A percentile compares a stretch with the other conserved stretches of the same genome.
These are phyloP conservation scores for Stichopus horrens DNA, from an alignment of 53 echinoderm and acorn worm species.

Conservation along the genomic window DNA sequence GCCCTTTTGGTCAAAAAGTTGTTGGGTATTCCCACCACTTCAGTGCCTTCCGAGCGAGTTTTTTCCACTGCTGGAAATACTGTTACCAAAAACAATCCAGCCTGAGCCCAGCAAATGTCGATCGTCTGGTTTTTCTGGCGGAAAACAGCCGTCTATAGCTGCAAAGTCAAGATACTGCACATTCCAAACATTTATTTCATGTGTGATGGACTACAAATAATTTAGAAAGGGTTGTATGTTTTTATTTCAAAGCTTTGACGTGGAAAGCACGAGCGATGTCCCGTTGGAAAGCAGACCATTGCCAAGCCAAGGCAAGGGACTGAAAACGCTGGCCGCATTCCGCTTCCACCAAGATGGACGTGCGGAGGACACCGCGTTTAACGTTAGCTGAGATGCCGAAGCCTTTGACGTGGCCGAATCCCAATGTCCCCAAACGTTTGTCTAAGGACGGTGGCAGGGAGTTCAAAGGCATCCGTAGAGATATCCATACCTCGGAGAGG, in stretches of 20 bases:
- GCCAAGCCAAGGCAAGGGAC: too few relatives aligned
- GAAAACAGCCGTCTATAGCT: neutral
- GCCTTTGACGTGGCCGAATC: too few relatives aligned
- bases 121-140: constrained; percentile 1
- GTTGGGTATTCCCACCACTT: constrained; percentile 9
- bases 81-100: neutral
- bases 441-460: too few relatives aligned
- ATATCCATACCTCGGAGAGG: too few relatives aligned
- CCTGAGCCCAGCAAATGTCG: neutral
- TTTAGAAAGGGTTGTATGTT: neutral
- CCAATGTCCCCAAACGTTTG: too few relatives aligned
- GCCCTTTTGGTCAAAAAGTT: constrained; percentile 17
- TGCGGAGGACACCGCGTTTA: too few relatives aligned
- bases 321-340: too few relatives aligned
- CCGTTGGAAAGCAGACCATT: too few relatives aligned
- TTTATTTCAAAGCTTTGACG: neutral
- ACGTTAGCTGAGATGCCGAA: too few relatives aligned
- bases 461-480: too few relatives aligned
- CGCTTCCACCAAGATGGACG: too few relatives aligned
- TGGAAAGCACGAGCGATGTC: too few relatives aligned
- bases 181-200: neutral
- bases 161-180: neutral
- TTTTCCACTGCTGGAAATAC: constrained; percentile 28
- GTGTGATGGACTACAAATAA: neutral
- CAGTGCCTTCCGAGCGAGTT: constrained; percentile 5